These are phyloP conservation scores for Pitangus sulphuratus DNA, from an alignment of 2,797 vertebrate species.

Conservation along the genomic window DNA sequence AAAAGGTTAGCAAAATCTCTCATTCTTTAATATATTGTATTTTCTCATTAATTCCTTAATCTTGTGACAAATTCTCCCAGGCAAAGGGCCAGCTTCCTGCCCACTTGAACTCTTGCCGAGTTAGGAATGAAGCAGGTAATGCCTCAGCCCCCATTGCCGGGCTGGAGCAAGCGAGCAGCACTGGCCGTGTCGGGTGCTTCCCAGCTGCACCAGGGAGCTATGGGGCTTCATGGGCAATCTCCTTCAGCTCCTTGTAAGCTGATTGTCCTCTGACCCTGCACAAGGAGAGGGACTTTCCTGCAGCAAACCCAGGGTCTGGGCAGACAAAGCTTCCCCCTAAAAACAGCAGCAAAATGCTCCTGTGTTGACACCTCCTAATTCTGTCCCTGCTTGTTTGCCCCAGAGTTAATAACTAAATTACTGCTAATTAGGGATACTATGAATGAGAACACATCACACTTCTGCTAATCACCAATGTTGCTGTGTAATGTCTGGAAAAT, in stretches of 20 bases:
- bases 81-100: slow-evolving; percentile 60
- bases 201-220: background rate
- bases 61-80: slow-evolving; percentile 48
- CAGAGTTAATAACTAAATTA: slow-evolving; percentile 16
- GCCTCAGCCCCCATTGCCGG: background rate
- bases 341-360: fast-evolving
- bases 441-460: slow-evolving; percentile 18
- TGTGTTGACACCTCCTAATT: fast-evolving
- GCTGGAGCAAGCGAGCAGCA: background rate
- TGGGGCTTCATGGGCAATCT: too few species aligned
- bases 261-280: background rate
- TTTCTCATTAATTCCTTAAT: slow-evolving; percentile 51
- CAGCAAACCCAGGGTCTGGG: background rate
- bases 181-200: fast-evolving
- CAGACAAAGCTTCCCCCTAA: background rate
- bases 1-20: slow-evolving; percentile 51
- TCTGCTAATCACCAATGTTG: slow-evolving; percentile 22
- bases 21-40: slow-evolving; percentile 40
- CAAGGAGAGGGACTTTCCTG: background rate
- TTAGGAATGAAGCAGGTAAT: background rate
- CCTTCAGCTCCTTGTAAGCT: too few species aligned
- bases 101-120: background rate
- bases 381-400: background rate
- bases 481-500: slow-evolving; percentile 39
- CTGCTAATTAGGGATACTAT: slow-evolving; percentile 26